phyloP scores from a whole-genome alignment of 35 echinoderm and acorn worm species.

The Heliocidaris erythrogramma region DNA sequence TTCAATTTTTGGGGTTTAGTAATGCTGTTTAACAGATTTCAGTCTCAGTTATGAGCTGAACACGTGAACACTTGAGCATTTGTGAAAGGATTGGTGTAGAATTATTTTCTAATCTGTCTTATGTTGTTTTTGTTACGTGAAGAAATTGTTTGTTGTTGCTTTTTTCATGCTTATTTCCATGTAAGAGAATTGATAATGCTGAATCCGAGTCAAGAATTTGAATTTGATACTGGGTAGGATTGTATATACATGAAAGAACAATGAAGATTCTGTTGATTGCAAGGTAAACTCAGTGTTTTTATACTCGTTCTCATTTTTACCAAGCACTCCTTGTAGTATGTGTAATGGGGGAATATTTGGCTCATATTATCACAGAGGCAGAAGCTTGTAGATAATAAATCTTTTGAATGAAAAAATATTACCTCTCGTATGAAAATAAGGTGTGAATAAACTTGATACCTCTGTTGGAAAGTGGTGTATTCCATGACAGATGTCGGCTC shows the following conservation, averaged over 20 bases:
- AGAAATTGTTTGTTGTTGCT: neutral
- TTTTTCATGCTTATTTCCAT: constrained; percentile 14
- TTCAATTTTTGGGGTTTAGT: neutral
- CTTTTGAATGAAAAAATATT: neutral
- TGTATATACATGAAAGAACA: constrained; percentile 12
- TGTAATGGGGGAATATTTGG: neutral
- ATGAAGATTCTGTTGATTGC: constrained; percentile 17
- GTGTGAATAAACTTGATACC: neutral
- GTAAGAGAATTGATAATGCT: neutral
- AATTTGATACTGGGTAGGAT: neutral
- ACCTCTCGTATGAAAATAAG: neutral
- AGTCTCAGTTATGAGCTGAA: neutral
- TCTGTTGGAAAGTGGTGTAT: neutral
- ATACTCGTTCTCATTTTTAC: constrained; percentile 4
- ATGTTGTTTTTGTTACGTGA: neutral
- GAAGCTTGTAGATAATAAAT: neutral
- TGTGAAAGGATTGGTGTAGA: neutral
- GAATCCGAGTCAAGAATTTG: neutral
- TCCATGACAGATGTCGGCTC: neutral
- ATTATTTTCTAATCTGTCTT: neutral
- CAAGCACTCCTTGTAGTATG: neutral
- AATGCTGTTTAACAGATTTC: neutral
- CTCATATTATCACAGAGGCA: neutral
- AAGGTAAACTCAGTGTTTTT: constrained; percentile 6
- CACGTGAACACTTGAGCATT: neutral